phyloP scores from a whole-genome alignment of 2,888 invertebrate species.

The Gymnosoma rotundatum region DNA sequence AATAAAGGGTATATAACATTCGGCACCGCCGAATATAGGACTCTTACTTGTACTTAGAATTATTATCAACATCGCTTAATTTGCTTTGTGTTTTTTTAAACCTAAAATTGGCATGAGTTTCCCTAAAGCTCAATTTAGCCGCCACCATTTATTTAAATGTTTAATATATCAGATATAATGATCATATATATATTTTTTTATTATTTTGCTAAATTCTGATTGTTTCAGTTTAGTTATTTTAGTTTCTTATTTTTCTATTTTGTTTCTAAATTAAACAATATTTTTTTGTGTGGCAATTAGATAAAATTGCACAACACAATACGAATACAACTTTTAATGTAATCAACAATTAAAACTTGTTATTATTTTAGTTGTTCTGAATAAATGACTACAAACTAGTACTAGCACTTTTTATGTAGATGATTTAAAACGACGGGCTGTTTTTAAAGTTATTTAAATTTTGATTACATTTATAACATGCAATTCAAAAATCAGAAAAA shows the following conservation, averaged over 20 bases:
- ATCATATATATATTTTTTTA: neutral
- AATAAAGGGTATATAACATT: too few species aligned
- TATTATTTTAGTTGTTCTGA: slow-evolving; percentile 43
- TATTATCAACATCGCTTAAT: too few species aligned
- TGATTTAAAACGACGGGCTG: neutral
- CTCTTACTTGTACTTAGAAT: too few species aligned
- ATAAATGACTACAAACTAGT: neutral
- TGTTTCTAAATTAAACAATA: slow-evolving; percentile 59
- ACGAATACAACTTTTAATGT: slow-evolving; percentile 66
- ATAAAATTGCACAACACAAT: slow-evolving; percentile 60
- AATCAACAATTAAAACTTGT: slow-evolving; percentile 70
- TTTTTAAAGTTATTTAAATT: neutral
- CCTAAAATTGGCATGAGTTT: neutral
- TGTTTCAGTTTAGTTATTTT: slow-evolving; percentile 18
- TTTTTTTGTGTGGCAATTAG: slow-evolving; percentile 55
- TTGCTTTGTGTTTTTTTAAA: too few species aligned
- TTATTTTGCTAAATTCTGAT: slow-evolving; percentile 15
- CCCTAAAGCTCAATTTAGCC: slow-evolving; percentile 19
- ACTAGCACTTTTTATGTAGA: neutral
- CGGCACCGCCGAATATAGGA: too few species aligned
- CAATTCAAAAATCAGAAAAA: too few species aligned
- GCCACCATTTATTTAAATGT: slow-evolving; percentile 7
- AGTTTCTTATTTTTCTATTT: slow-evolving; percentile 1
- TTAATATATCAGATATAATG: slow-evolving; percentile 8
- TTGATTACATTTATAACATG: too few species aligned